These are phyloP conservation scores for Brachionus koreanus DNA, from an alignment of 1,140 invertebrate genomes.

Conservation along the genomic window DNA sequence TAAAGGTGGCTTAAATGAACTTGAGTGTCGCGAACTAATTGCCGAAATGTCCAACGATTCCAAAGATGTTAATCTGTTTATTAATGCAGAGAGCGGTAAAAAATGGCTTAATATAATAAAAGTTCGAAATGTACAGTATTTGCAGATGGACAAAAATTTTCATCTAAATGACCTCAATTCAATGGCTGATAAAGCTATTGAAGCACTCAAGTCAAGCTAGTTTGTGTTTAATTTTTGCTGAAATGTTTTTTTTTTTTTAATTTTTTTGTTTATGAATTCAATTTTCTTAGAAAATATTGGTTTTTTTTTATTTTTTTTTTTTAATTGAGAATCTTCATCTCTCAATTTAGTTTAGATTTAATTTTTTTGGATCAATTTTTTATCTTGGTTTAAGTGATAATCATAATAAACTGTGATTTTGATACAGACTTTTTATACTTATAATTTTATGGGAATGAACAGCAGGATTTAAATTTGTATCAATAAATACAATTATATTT, in stretches of 20 bases:
- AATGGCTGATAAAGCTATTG: neutral
- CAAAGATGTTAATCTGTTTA: constrained; percentile 9
- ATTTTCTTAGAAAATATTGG: neutral
- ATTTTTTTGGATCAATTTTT: neutral
- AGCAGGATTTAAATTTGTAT: neutral
- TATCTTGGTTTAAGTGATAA: neutral
- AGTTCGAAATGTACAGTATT: constrained; percentile 9
- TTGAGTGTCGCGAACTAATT: neutral
- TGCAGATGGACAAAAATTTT: constrained; percentile 39
- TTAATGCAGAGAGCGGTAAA: neutral
- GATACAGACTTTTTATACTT: neutral
- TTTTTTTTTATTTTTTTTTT: neutral
- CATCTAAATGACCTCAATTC: constrained; percentile 14
- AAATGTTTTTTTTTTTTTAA: constrained; percentile 3
- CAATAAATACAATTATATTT: neutral
- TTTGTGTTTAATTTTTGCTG: neutral
- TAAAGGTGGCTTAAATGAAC: neutral
- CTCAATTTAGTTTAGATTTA: neutral
- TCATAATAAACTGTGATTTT: neutral
- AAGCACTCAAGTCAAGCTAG: neutral
- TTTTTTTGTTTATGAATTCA: constrained; percentile 3
- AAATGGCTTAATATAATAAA: constrained; percentile 42
- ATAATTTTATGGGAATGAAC: neutral
- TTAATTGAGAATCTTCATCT: neutral
- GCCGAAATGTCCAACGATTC: neutral